Evolutionary conservation across 2,888 invertebrate species (phyloP), one percentile per base, ranked within the genome.

Genomic region (Nomada goodeniana): DNA sequence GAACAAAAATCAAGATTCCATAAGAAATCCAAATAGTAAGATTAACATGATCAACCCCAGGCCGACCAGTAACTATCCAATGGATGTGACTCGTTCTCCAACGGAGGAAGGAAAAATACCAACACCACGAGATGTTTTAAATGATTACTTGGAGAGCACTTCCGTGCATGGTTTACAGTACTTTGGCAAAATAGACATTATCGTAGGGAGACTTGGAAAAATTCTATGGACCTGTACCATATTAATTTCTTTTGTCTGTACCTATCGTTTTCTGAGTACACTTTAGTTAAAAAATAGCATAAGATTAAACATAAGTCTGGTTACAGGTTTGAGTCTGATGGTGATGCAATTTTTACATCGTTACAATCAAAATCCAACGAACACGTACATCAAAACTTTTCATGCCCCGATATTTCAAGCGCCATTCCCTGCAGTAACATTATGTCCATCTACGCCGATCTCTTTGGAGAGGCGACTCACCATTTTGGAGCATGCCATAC

Each of bases 371-470:
- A 93, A 93, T 86, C 94, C 94, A 2, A 93, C 91, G 0, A 86
- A 93, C 75, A 93, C 93, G 0, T 91, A 91, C 7, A 90, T 94
- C 75, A 73, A 89, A 71, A 89, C 92, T 0, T 90, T 90, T 59
- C 88, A 90, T 65, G 90, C 91, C 0, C 94, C 94, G 10, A 89
- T 91, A 36, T 88, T 86, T 15, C 36, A 86, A 2, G 88, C 91
- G 47, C 90, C 92, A 9, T 94, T 94, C 88, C 94, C 94, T 15
- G 93, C 92, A 2, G 87, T 94, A 3, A 93, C 94, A 13, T 88
- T 94, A 59, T 94, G 94, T 76, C 92, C 93, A 18, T 78, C 91
- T 2, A 89, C 52, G 73, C 91, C 36, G 59, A 78, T 52, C 85
- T 90, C 74, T 50, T 85, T 10, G 55, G 80, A 59, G 77, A 89